Evolutionary conservation across 1,140 invertebrate species (phyloP).

Genomic region (Hycleus cichorii): DNA sequence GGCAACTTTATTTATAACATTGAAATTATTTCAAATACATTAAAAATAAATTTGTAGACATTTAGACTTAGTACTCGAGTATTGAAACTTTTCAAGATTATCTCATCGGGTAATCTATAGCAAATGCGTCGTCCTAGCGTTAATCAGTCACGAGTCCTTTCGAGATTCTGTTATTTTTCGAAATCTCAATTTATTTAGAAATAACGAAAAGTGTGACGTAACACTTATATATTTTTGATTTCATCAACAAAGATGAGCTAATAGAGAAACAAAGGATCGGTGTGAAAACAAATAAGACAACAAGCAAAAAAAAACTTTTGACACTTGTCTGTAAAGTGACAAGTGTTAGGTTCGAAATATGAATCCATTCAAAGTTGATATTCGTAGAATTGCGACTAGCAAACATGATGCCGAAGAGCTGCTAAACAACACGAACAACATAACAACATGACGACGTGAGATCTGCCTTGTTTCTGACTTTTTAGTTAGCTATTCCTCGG

Average conservation of each 20-base stretch:
- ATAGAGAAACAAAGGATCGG: constrained; percentile 13
- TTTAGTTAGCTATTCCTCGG: constrained; percentile 2
- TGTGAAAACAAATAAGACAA: constrained; percentile 10
- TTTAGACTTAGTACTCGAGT: no score
- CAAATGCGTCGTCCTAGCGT: no score
- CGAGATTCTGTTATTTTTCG: no score
- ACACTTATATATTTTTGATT: no score
- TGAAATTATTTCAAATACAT: no score
- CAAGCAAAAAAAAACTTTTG: neutral
- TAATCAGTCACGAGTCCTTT: no score
- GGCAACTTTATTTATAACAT: no score
- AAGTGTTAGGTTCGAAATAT: constrained; percentile 11
- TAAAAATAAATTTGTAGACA: no score
- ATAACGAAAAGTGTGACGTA: no score
- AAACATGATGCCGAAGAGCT: constrained; percentile 7
- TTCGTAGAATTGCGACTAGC: constrained; percentile 14
- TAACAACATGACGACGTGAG: constrained; percentile 14
- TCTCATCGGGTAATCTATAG: no score
- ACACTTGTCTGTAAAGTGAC: constrained; percentile 12
- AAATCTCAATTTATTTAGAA: no score
- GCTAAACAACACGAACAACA: constrained; percentile 13
- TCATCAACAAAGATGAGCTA: neutral
- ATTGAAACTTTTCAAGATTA: no score
- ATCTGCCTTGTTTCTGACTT: constrained; percentile 12
- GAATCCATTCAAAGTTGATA: constrained; percentile 9